Evolutionary conservation across 2,888 invertebrate genomes (phyloP), one percentile per base, ranked within the genome.

Genomic region (Tortricodes alternella): DNA sequence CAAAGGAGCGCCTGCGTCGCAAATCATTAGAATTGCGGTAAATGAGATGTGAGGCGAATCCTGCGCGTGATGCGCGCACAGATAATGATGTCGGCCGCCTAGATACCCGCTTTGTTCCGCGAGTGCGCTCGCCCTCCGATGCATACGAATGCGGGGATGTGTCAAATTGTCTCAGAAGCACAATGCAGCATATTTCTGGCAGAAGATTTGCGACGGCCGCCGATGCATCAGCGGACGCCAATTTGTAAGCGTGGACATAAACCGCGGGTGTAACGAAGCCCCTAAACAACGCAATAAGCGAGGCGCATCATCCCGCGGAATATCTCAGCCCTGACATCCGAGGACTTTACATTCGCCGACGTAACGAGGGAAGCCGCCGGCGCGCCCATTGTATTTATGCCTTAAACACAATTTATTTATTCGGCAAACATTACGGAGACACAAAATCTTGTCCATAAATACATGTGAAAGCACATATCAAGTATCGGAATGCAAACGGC

Each of bases 381-480:
- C 74, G 74, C 77, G 77, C 79, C 89, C 89, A 89, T 89, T 89
- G 89, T 89, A 88, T 89, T 89, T 89, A 87, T 89, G 85, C 85
- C 80, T 85, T 78, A 82, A 85, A 83, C 82, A 80, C 86, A 80
- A 89, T 89, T 89, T 89, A 89, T 89, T 88, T 88, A 90, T 90
- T 88, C 88, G 85, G 83, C 83, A 85, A 88, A 89, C 89, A 89
- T 89, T 88, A 88, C 88, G 85, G 80, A 83, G 87, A 89, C 89
- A 90, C 89, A 88, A 89, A 90, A 89, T 89, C 89, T 87, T 83
- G 89, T 87, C 88, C 89, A 89, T 90, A 90, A 89, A 90, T 89
- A 90, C 89, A 90, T 89, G 87, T 88, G 88, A 86, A 87, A 89
- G 86, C 89, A 89, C 89, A 89, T 89, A 89, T 89, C 89, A 88